These are phyloP conservation scores for Pomatostomus ruficeps DNA, from an alignment of 2,113 vertebrate species.

Conservation along the genomic window DNA sequence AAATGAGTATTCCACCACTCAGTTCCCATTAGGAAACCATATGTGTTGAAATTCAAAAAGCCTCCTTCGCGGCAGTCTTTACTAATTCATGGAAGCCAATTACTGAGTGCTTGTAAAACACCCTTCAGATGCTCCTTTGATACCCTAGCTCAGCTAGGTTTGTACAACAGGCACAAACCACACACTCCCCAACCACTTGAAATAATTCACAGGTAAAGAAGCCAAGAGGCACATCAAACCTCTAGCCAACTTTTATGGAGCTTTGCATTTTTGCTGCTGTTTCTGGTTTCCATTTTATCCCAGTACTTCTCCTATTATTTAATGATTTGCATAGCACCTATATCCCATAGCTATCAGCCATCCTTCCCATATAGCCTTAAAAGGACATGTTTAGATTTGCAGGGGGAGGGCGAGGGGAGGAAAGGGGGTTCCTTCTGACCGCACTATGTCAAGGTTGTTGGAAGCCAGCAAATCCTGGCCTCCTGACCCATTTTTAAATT, in stretches of 20 bases:
- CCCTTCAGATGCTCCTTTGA: neutral
- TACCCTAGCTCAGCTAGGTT: neutral
- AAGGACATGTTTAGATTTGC: constrained; percentile 58
- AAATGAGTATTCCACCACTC: neutral
- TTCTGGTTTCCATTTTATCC: neutral
- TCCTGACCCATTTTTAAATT: neutral
- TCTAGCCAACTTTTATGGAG: neutral
- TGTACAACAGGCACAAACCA: neutral
- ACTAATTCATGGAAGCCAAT: neutral
- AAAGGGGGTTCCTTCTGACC: constrained; percentile 12
- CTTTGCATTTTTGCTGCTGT: neutral
- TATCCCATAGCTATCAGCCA: neutral
- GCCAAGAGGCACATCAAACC: neutral
- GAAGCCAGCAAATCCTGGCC: constrained; percentile 6
- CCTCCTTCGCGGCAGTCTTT: neutral
- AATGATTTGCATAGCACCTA: constrained; percentile 36
- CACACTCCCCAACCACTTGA: neutral
- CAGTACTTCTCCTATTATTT: neutral
- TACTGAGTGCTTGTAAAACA: neutral
- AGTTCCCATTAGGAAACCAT: neutral
- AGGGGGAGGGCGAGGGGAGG: neutral
- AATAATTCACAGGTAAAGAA: neutral
- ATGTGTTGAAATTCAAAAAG: neutral
- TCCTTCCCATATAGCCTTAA: constrained; percentile 42
- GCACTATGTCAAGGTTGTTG: constrained; percentile 5